A percentile compares a stretch with the other conserved stretches of the same genome.
These are phyloP conservation scores for Lobophora halterata DNA, from an alignment of 2,888 invertebrate genomes.

Conservation along the genomic window DNA sequence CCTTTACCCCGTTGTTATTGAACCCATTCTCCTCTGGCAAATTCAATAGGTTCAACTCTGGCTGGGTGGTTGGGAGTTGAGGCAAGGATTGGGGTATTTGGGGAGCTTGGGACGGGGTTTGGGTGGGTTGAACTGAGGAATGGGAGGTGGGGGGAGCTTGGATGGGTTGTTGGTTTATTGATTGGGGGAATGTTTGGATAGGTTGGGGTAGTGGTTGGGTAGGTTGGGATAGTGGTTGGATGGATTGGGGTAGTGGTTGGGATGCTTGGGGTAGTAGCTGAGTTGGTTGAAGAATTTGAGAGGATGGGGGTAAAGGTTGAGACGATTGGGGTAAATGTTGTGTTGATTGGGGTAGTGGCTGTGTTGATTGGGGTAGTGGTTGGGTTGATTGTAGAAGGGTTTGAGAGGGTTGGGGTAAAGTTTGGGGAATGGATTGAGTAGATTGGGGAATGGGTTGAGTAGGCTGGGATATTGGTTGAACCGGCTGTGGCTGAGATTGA, in stretches of 20 bases:
- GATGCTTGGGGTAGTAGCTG: slow-evolving; percentile 30
- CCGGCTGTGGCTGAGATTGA: slow-evolving; percentile 24
- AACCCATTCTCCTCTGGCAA: slow-evolving; percentile 53
- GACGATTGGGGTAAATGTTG: slow-evolving; percentile 31
- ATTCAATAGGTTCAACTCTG: slow-evolving; percentile 51
- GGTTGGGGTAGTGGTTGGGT: slow-evolving; percentile 28
- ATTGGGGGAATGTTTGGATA: slow-evolving; percentile 15
- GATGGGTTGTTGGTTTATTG: slow-evolving; percentile 11
- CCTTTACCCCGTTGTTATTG: slow-evolving; percentile 55
- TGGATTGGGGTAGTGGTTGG: slow-evolving; percentile 23
- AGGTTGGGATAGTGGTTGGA: slow-evolving; percentile 35
- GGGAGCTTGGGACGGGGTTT: slow-evolving; percentile 7
- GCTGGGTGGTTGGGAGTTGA: slow-evolving; percentile 26
- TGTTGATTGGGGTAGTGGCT: slow-evolving; percentile 14
- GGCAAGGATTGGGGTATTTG: slow-evolving; percentile 22
- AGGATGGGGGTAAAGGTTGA: slow-evolving; percentile 30
- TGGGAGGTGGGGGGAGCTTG: slow-evolving; percentile 24
- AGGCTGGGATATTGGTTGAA: slow-evolving; percentile 26
- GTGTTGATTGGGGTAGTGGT: slow-evolving; percentile 21
- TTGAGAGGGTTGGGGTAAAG: slow-evolving; percentile 28
- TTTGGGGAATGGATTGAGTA: slow-evolving; percentile 27
- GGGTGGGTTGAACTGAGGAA: slow-evolving; percentile 23
- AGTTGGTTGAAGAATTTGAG: slow-evolving; percentile 26
- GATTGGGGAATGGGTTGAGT: slow-evolving; percentile 18
- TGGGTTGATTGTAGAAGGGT: slow-evolving; percentile 31